Evolutionary conservation across 2,888 invertebrate species (phyloP).

Genomic region (Myathropa florea): DNA sequence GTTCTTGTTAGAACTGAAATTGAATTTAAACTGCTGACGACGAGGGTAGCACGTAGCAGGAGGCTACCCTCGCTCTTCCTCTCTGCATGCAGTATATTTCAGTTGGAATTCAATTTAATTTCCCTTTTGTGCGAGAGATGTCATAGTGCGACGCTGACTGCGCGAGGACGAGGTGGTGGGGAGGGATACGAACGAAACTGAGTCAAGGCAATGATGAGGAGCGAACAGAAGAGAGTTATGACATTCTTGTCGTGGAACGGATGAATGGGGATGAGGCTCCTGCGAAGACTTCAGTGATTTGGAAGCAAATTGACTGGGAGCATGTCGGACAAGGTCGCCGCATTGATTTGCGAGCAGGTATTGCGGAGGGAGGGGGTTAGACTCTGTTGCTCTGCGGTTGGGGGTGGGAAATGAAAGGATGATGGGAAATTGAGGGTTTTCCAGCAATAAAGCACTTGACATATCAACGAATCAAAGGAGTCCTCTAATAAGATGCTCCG

Average conservation of each 20-base stretch:
- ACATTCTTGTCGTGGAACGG: background rate
- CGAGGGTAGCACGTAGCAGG: background rate
- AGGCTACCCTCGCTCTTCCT: background rate
- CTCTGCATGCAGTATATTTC: conserved; percentile 8
- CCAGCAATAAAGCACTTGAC: too few species aligned
- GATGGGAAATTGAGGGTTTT: too few species aligned
- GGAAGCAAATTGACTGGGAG: background rate
- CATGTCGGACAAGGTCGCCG: background rate
- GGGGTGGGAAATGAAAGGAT: too few species aligned
- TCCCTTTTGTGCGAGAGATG: conserved; percentile 16
- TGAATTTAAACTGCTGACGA: conserved; percentile 22
- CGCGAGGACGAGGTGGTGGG: too few species aligned
- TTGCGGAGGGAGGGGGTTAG: background rate
- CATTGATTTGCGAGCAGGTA: background rate
- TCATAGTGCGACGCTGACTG: background rate
- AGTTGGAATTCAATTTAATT: conserved; percentile 36
- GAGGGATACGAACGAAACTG: background rate
- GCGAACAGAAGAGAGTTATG: background rate
- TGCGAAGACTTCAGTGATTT: background rate
- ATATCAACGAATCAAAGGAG: too few species aligned
- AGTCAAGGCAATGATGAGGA: background rate
- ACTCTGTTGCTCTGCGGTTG: too few species aligned
- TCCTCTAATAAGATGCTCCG: too few species aligned
- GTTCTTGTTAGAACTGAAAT: conserved; percentile 8
- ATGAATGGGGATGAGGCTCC: too few species aligned